Evolutionary conservation across 2,113 vertebrate species (phyloP).

Genomic region (Ageneiosus marmoratus): DNA sequence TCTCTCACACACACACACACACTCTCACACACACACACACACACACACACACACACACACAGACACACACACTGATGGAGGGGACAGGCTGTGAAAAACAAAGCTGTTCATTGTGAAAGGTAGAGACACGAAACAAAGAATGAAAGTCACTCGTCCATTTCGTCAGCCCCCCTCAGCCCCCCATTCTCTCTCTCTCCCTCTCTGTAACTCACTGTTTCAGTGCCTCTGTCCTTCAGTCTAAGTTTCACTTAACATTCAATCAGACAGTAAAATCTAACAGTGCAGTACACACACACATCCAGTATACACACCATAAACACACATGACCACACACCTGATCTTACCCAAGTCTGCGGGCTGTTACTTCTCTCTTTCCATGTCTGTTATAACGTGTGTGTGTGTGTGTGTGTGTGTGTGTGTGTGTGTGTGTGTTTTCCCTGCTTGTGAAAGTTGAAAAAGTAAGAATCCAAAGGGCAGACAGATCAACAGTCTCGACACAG

Average conservation of each 20-base stretch:
- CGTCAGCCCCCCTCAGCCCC: constrained; percentile 9
- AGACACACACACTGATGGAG: not conserved
- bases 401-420: constrained; percentile 5
- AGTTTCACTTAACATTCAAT: not conserved
- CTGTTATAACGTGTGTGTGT: not conserved
- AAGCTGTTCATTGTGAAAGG: constrained; percentile 41
- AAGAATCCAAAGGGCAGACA: constrained; percentile 11
- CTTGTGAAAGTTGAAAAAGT: not conserved
- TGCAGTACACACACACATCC: not conserved
- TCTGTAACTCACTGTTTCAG: not conserved
- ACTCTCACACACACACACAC: too few relatives aligned
- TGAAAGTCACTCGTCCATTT: constrained; percentile 33
- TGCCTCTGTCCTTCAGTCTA: not conserved
- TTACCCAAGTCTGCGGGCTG: not conserved
- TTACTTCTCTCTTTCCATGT: not conserved
- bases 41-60: too few relatives aligned
- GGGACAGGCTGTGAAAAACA: constrained; percentile 7
- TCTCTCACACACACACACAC: too few relatives aligned
- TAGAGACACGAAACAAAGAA: constrained; percentile 44
- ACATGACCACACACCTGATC: not conserved
- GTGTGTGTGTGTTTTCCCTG: constrained; percentile 5
- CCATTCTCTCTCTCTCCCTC: not conserved
- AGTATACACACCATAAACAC: not conserved
- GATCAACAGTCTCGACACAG: constrained; percentile 22
- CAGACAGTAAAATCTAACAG: not conserved